Percentiles rank a stretch among this genome's conserved stretches.
These are phyloP conservation scores for Nudaria mundana DNA, from an alignment of 2,888 invertebrate species.

Conservation along the genomic window DNA sequence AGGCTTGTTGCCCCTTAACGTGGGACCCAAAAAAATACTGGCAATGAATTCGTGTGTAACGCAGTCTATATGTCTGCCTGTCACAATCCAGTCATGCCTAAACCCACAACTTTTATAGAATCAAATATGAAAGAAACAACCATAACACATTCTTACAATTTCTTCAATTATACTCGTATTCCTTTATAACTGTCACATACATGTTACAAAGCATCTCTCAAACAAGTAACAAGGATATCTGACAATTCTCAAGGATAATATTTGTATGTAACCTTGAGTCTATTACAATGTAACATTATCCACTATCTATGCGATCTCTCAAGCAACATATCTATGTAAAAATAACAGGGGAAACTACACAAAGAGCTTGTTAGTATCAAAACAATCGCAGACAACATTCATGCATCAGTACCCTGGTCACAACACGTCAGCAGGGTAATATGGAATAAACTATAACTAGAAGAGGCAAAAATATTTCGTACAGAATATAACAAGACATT, in stretches of 20 bases:
- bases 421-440: slow-evolving; percentile 58
- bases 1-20: too few species aligned
- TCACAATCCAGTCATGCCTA: too few species aligned
- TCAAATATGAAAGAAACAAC: too few species aligned
- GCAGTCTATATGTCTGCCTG: too few species aligned
- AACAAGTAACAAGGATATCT: slow-evolving; percentile 4
- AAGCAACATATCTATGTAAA: slow-evolving; percentile 6
- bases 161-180: not conserved
- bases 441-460: slow-evolving; percentile 24
- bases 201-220: not conserved
- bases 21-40: too few species aligned
- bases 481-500: slow-evolving; percentile 11
- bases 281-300: slow-evolving; percentile 2
- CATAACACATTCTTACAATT: too few species aligned
- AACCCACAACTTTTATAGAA: not conserved
- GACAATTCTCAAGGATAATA: not conserved
- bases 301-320: not conserved
- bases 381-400: slow-evolving; percentile 38
- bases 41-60: too few species aligned
- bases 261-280: slow-evolving; percentile 3
- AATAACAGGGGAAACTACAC: slow-evolving; percentile 10
- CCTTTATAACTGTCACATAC: not conserved
- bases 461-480: slow-evolving; percentile 20
- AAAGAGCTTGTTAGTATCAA: slow-evolving; percentile 29
- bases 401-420: slow-evolving; percentile 48